These are phyloP conservation scores for Anguilla rostrata DNA, from an alignment of 2,113 vertebrate species.

Conservation along the genomic window DNA sequence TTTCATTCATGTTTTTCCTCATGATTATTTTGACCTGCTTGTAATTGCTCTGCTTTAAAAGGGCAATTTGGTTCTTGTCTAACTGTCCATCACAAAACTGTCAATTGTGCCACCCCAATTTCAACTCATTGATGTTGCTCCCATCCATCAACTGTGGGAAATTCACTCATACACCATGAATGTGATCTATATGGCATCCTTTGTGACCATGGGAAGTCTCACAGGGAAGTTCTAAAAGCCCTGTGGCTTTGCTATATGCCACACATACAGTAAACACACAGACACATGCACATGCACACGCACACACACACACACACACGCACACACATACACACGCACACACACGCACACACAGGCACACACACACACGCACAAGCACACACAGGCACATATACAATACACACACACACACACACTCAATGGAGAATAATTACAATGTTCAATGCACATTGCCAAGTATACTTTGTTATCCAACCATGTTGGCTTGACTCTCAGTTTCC, in stretches of 20 bases:
- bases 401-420: not conserved
- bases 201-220: not conserved
- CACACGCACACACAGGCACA: not conserved
- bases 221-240: not conserved
- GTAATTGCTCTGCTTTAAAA: not conserved
- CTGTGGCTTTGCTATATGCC: no score
- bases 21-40: not conserved
- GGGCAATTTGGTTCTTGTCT: not conserved
- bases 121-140: not conserved
- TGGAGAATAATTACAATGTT: not conserved
- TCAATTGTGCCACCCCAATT: not conserved
- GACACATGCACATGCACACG: no score
- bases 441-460: constrained; percentile 36
- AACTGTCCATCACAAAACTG: not conserved
- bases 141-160: not conserved
- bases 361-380: not conserved
- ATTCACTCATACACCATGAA: not conserved
- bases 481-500: constrained; percentile 32
- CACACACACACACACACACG: no score
- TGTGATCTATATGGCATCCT: not conserved
- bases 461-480: constrained; percentile 55
- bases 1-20: not conserved
- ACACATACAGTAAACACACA: no score
- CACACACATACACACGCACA: no score
- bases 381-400: not conserved